Evolutionary conservation across 2,113 vertebrate genomes (phyloP), one percentile per base, ranked within the genome.

Genomic region (Axis porcinus): DNA sequence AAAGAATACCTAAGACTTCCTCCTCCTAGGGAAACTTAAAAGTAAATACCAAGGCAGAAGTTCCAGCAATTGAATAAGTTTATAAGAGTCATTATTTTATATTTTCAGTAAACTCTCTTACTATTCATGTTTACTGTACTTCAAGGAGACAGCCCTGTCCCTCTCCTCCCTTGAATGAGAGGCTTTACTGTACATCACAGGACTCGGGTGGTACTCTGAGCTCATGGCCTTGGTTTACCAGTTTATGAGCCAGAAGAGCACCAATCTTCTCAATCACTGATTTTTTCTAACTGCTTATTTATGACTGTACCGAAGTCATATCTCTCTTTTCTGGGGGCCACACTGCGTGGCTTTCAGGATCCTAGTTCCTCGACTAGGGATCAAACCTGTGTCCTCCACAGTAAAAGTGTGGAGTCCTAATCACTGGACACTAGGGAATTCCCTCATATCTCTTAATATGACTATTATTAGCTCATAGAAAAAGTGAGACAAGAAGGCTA

Each of bases 21-120:
- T 84, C 23, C 81, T 36, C 54, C 76, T 67, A 81, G 33, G 60
- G 36, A 27, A 81, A 62, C 36, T 43, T n/a, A 15, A 47, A 95
- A 97, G 84, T 89, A 87, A 96, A 91, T 17, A 67, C 27, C 92
- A 88, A 93, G 76, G 40, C 94, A 47, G 21, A 78, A 14, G 52
- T 25, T 62, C 62, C 5, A 95, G 70, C 17, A 86, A 90, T 45
- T 52, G 40, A 67, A 23, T 25, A 86, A 78, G 50, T 60, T 83
- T 79, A 64, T 7, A 57, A 82, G 0, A 1, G 50, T 70, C 13
- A 74, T 57, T 89, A 78, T 86, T 94, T 81, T 60, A 33, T 27
- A 43, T 36, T 93, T 70, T 82, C 36, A 76, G n/a, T 54, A 60
- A 74, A 81, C 57, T 94, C n/a, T 89, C 62, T 83, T 54, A 52